These are phyloP conservation scores for Panthera uncia DNA, from an alignment of 2,113 vertebrate genomes.

Conservation along the genomic window DNA sequence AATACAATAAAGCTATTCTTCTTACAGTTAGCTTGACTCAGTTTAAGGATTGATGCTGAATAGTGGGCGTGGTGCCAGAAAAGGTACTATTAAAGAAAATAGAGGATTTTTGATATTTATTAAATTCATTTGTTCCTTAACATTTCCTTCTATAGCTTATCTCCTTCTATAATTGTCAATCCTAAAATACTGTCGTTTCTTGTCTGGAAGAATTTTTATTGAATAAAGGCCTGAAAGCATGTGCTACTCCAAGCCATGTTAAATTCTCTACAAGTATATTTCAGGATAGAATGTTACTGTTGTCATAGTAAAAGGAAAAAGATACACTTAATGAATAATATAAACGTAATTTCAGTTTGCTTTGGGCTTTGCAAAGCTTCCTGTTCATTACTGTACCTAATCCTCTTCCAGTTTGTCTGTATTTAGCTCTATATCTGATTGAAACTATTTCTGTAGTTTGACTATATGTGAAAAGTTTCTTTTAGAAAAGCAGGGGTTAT, in stretches of 20 bases:
- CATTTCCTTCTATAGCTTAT: conserved; percentile 25
- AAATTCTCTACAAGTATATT: conserved; percentile 20
- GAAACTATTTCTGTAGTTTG: conserved; percentile 50
- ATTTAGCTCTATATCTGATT: conserved; percentile 59
- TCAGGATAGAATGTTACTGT: conserved; percentile 26
- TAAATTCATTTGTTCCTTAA: conserved; percentile 48
- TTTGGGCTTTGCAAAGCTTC: conserved; percentile 39
- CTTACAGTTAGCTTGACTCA: conserved; percentile 41
- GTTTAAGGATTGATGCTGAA: conserved; percentile 41
- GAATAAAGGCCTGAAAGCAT: conserved; percentile 49
- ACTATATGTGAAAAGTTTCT: conserved; percentile 43
- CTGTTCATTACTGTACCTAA: conserved; percentile 43
- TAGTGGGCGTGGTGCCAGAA: neutral
- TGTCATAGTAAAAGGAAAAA: conserved; percentile 22
- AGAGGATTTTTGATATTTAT: conserved; percentile 25
- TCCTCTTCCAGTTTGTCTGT: conserved; percentile 49
- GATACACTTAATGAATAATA: conserved; percentile 37
- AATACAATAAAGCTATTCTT: conserved; percentile 48
- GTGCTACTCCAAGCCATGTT: neutral
- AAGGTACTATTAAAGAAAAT: neutral
- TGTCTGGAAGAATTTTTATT: conserved; percentile 52
- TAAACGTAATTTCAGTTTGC: conserved; percentile 50
- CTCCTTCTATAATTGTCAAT: conserved; percentile 45
- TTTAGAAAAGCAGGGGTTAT: conserved; percentile 49
- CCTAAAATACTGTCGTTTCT: conserved; percentile 35